Evolutionary conservation across 1,140 invertebrate genomes (phyloP), one percentile per base, ranked within the genome.

Genomic region (Drosophila lowei): DNA sequence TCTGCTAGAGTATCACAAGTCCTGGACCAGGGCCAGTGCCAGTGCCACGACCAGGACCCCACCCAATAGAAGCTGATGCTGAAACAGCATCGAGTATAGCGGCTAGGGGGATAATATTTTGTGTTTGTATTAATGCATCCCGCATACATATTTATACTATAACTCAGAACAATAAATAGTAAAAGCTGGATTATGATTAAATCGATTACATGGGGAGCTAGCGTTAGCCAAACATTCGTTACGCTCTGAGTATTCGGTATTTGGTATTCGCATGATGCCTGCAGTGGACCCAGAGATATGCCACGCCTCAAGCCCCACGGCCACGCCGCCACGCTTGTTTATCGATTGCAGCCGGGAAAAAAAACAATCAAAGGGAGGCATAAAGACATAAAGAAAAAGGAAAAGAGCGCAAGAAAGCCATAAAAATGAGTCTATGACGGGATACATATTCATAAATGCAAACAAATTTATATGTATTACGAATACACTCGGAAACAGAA

Each of bases 181-280:
- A 88, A 88, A 88, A 88, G 83, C 83, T 76, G 83, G 83, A 88
- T 88, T 88, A 88, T 88, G 83, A 88, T 88, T 88, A 88, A 88
- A 88, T 88, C 83, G 83, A 88, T 88, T 88, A 88, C 81, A 86
- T 72, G 83, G 66, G 60, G 70, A 88, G 67, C 81, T 53, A 53
- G 65, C 68, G 58, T 65, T 77, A 63, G 64, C 70, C 42, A 61
- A 59, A 73, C 71, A 59, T 43, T 50, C 50, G 60, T 42, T 47
- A 41, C 53, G 38, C 47, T 65, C 72, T 60, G 38, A 59, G 23
- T 42, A 25, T 54, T 11, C 16, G 16, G n/a, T 15, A 44, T 58
- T 13, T 18, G 18, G 18, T 18, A n/a, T 61, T 6, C 47, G 42
- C 52, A 44, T 47, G 11, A 28, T 60, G 46, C 47, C 55, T 86